Evolutionary conservation across 2,888 invertebrate species (phyloP), one percentile per base, ranked within the genome.

Genomic region (Tenthredo amoena): DNA sequence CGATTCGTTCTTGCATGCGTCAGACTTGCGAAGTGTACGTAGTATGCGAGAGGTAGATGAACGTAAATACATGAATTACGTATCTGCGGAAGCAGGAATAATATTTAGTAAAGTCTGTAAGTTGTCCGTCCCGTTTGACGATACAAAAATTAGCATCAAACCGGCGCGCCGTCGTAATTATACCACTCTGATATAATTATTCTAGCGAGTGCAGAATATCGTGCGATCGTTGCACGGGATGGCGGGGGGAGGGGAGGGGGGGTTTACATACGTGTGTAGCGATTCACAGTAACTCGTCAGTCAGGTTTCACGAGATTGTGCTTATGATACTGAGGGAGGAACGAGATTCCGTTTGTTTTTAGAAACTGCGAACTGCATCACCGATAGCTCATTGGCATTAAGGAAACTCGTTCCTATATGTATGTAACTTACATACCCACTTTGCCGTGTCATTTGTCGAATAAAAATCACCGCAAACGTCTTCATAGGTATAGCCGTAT

Each of bases 51-150:
- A 81, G 37, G 81, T 58, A 12, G 58, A 62, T 77, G 50, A 77
- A 55, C 31, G 55, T 81, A 81, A 81, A 81, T 21, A 81, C 81
- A 81, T 81, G 81, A 58, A 81, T 81, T 81, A 81, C 58, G 62
- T 37, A 40, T 37, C 62, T 40, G 37, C 62, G 58, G 58, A 62
- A 58, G 81, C 62, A 40, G 81, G 50, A 81, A 81, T 81, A 62
- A 58, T 50, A 40, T 81, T 81, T 21, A 37, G n/a, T 40, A 31
- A 77, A 55, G 31, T 50, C n/a, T 50, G 77, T 12, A 77, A 77
- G 77, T 77, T 5, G 77, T 50, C 40, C 81, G 62, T 81, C 81
- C 81, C 58, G 81, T 81, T 81, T 81, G 58, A 37, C 12, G 37
- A 62, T 40, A 55, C 10, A 81, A 62, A 81, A 81, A 62, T 81